Evolutionary conservation across 2,113 vertebrate genomes (phyloP).

Genomic region (Proterorhinus semilunaris): DNA sequence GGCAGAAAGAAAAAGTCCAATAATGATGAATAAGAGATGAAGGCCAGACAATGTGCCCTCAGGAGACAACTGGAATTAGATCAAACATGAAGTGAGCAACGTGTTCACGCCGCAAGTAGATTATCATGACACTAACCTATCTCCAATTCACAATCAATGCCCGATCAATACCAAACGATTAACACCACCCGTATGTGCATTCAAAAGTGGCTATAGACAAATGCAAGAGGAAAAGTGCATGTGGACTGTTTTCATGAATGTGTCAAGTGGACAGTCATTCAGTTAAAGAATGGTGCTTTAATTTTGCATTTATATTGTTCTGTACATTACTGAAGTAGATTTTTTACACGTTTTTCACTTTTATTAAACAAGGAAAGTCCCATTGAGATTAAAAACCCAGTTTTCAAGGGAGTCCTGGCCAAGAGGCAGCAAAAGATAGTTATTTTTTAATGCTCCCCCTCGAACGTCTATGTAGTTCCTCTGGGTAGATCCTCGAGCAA

Average conservation of each 20-base stretch:
- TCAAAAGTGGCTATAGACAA: constrained; percentile 14
- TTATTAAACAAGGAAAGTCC: too few species aligned
- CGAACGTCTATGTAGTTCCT: too few species aligned
- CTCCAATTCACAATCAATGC: constrained; percentile 41
- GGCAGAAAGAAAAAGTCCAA: constrained; percentile 49
- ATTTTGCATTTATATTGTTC: background rate
- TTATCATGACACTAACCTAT: constrained; percentile 36
- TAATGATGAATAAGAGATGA: constrained; percentile 65
- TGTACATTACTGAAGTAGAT: background rate
- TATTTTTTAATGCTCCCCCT: too few species aligned
- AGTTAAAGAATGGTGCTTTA: background rate
- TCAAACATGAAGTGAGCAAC: constrained; percentile 49
- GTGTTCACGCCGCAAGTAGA: constrained; percentile 50
- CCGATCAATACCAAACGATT: constrained; percentile 56
- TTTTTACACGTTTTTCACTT: too few species aligned
- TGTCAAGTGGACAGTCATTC: background rate
- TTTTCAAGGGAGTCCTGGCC: too few species aligned
- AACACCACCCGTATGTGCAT: constrained; percentile 20
- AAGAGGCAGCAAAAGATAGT: too few species aligned
- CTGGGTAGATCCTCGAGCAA: background rate
- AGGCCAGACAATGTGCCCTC: constrained; percentile 45
- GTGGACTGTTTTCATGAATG: background rate
- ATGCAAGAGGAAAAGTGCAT: background rate
- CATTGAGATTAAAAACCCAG: too few species aligned
- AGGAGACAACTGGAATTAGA: constrained; percentile 56